A percentile compares a stretch with the other conserved stretches of the same genome.
phyloP scores from a whole-genome alignment of 2,113 vertebrate species.

The Athene noctua region DNA sequence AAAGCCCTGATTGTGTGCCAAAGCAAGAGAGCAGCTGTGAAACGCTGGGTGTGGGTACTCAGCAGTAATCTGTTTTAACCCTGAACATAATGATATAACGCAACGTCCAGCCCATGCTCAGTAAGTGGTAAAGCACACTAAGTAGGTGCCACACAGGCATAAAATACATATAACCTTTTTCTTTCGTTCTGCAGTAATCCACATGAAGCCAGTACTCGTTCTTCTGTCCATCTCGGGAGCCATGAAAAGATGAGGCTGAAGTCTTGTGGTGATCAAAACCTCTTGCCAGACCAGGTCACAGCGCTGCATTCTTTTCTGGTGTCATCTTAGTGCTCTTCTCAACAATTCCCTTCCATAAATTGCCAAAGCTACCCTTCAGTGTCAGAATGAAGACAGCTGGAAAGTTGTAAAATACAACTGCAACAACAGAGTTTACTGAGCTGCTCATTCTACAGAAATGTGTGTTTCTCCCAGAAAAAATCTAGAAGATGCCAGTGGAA shows the following conservation, averaged over 20 bases:
- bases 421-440: background rate
- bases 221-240: background rate
- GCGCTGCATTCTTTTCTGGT: background rate
- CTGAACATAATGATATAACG: constrained; percentile 35
- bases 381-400: background rate
- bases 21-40: constrained; percentile 59
- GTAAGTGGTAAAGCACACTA: background rate
- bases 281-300: background rate
- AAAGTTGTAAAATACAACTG: background rate
- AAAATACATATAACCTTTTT: background rate
- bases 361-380: background rate
- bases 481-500: background rate
- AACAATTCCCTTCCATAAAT: background rate
- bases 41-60: constrained; percentile 59
- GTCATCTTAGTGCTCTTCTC: background rate
- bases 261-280: background rate
- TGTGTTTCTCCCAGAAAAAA: background rate
- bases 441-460: background rate
- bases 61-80: constrained; percentile 55
- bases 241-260: background rate
- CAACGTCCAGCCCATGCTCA: background rate
- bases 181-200: background rate
- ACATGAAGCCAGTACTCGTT: background rate
- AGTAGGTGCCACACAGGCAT: background rate
- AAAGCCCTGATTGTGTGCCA: constrained; percentile 53